Percentiles rank a stretch among this genome's conserved stretches.
These are phyloP conservation scores for Mohoua ochrocephala DNA, from an alignment of 2,113 vertebrate genomes.

Conservation along the genomic window DNA sequence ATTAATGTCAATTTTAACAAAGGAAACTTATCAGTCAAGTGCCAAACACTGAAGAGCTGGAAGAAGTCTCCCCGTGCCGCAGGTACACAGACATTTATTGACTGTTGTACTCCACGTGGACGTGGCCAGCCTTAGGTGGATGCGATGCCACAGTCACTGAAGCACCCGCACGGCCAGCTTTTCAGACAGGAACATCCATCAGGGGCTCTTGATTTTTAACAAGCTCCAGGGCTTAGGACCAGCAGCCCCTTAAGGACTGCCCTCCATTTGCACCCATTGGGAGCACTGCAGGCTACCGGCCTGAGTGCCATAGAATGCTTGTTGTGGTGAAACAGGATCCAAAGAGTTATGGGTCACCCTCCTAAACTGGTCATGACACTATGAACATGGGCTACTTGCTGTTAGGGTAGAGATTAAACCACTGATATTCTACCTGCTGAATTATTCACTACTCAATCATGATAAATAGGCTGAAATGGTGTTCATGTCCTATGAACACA, in stretches of 20 bases:
- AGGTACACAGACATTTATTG: background rate
- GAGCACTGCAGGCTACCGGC: background rate
- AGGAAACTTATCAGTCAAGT: background rate
- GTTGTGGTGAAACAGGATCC: background rate
- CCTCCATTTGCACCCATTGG: rapidly evolving
- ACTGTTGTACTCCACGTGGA: rapidly evolving
- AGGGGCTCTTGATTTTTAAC: background rate
- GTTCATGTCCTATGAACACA: background rate
- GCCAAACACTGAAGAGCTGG: background rate
- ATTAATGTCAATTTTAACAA: background rate
- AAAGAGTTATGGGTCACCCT: rapidly evolving
- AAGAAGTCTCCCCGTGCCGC: background rate
- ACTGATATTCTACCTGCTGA: background rate
- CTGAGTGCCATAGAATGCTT: rapidly evolving
- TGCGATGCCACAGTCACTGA: background rate
- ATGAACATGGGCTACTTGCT: rapidly evolving
- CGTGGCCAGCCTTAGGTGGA: background rate
- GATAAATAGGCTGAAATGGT: background rate
- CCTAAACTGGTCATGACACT: background rate
- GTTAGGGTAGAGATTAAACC: background rate
- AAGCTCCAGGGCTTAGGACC: background rate
- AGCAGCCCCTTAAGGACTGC: background rate
- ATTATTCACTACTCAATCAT: background rate
- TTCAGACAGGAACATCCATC: background rate
- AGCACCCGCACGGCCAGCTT: background rate